Base-by-base conservation (phyloP, 2,888 invertebrate species). In the Invenusta paracnida region DNA sequence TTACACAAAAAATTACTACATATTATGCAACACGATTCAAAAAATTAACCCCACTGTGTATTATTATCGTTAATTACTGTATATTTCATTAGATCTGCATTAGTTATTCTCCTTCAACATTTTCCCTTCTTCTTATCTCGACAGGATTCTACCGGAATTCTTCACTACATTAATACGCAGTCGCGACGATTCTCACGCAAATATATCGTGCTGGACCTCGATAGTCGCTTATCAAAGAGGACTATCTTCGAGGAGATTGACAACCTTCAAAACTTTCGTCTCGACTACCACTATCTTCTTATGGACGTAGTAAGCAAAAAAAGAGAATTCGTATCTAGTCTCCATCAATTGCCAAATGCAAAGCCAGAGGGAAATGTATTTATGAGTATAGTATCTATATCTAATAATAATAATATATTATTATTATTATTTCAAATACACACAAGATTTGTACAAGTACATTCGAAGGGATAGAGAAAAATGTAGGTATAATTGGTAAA, bases 241-340 rank as follows among this genome's bases (percentile, higher is more conserved):
- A 30, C 1, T 29, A 86, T 86, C 31, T 30, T 86, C n/a, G 79
- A 86, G 2, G 81, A 86, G 67, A 86, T 86, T 5, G 29, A 87
- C 0, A 82, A 67, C 0, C 31, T 86, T 23, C 81, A 86, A 30
- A 82, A n/a, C 1, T 66, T 82, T 82, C 81, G 86, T 5, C 11
- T 83, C 0, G 86, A 86, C 66, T 86, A 86, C 82, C 86, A 87
- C 29, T 86, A 82, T 81, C 31, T 86, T 1, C 25, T 86, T 29
- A 81, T 81, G 25, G 86, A 83, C 82, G 29, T 66, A 17, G 86
- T 86, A 86, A 87, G 82, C 11, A 2, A 73, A 73, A 73, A 48
- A 48, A 48, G n/a, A n/a, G n/a, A n/a, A n/a, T n/a, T n/a, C n/a
- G n/a, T n/a, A n/a, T n/a, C n/a, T n/a, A n/a, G n/a, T n/a, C n/a